These are phyloP conservation scores for Reticulitermes lucifugus DNA, from an alignment of 2,888 invertebrate species.

Conservation along the genomic window DNA sequence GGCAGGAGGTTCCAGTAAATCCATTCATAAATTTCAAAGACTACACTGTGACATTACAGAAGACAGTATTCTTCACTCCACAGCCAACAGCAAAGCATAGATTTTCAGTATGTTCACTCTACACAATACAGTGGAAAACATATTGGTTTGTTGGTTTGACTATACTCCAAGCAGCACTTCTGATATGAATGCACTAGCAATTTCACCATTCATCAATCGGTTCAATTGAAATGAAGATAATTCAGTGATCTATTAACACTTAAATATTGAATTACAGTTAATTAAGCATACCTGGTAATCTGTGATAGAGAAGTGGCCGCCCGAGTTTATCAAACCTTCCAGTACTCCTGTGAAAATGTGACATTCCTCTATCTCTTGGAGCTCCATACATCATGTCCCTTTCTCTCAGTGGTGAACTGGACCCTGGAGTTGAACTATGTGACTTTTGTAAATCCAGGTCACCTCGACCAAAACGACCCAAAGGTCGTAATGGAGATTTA, in stretches of 20 bases:
- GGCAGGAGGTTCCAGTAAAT: too few species aligned
- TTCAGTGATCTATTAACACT: neutral
- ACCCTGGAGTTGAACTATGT: conserved; percentile 30
- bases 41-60: too few species aligned
- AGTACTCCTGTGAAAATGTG: conserved; percentile 23
- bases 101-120: too few species aligned
- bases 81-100: too few species aligned
- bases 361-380: conserved; percentile 1
- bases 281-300: conserved; percentile 65
- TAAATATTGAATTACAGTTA: neutral
- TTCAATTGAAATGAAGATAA: neutral
- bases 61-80: too few species aligned
- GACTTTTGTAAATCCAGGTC: conserved; percentile 4
- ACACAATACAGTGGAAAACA: too few species aligned
- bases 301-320: conserved; percentile 69
- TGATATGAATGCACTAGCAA: too few species aligned
- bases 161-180: too few species aligned
- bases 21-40: too few species aligned
- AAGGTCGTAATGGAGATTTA: conserved; percentile 53
- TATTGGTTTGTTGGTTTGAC: too few species aligned
- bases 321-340: conserved; percentile 67
- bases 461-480: conserved; percentile 16
- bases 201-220: neutral
- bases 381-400: conserved; percentile 27
- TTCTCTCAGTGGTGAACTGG: conserved; percentile 21